phyloP scores from a whole-genome alignment of 2,113 vertebrate species.

The Myrmecobius fasciatus region DNA sequence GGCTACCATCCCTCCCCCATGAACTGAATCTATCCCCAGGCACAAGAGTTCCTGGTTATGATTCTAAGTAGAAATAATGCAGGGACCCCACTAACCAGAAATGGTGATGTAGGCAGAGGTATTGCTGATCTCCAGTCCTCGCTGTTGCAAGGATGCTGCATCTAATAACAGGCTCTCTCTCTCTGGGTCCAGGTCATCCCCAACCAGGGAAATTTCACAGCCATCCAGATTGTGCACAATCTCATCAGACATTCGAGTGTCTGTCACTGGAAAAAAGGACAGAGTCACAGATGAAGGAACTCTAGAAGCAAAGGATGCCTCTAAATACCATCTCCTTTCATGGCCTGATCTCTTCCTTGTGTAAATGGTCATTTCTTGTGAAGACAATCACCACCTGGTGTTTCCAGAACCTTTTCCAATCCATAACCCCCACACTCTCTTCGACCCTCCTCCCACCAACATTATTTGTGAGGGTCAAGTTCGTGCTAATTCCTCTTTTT shows the following conservation, averaged over 20 bases:
- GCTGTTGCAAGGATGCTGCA: slow-evolving; percentile 90
- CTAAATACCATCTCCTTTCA: background rate
- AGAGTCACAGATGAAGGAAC: slow-evolving; percentile 10
- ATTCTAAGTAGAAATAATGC: background rate
- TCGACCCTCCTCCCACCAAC: background rate
- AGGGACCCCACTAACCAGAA: slow-evolving; percentile 85
- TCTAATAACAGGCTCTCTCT: slow-evolving; percentile 94
- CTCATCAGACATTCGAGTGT: slow-evolving; percentile 93
- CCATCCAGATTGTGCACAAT: slow-evolving; percentile 97
- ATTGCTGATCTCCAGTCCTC: slow-evolving; percentile 94
- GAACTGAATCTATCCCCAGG: background rate
- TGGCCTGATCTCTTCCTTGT: background rate
- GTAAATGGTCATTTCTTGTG: background rate
- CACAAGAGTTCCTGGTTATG: background rate
- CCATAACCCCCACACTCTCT: background rate
- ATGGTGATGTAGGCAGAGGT: slow-evolving; percentile 95
- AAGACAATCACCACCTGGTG: background rate
- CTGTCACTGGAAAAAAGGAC: slow-evolving; percentile 78
- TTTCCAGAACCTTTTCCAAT: background rate
- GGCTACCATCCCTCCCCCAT: background rate
- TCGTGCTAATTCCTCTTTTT: background rate
- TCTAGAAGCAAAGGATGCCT: background rate
- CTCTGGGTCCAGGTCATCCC: slow-evolving; percentile 94
- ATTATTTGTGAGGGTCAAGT: background rate
- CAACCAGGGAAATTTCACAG: slow-evolving; percentile 95